Base-by-base conservation (phyloP, 2,797 vertebrate genomes). In the Centroberyx gerrardi region DNA sequence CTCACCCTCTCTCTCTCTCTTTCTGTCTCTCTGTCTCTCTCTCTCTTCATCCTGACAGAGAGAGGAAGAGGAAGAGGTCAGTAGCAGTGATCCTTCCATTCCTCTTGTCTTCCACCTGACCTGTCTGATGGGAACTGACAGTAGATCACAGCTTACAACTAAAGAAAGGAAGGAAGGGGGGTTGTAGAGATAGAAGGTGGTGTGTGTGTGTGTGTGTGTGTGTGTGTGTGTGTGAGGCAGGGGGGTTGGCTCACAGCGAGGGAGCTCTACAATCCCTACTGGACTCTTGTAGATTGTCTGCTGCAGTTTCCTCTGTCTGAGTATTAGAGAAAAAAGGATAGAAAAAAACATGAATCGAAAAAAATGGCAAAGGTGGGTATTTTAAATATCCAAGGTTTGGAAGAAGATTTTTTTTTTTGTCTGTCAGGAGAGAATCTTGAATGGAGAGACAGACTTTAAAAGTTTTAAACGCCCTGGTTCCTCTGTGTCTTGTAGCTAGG, bases 31-130 rank as follows among this genome's bases (percentile, higher is more conserved):
- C 18, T 27, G 27, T 33, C 28, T 58, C 27, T 15, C 12, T 38
- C 12, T 67, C 53, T 48, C 33, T 64, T 55, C n/a, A 0, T 29
- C 27, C 12, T 17, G 65, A 7, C 44, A 18, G 64, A 15, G 29
- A 71, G 15, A 68, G 53, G 22, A 58, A 14, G 44, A 74, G 38
- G 74, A 58, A n/a, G 61, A 78, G 65, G 84, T 80, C 77, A 68
- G 84, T 1, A 5, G 48, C 48, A 59, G 40, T 5, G 55, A 40
- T 58, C 31, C 38, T 38, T 33, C 51, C 54, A 42, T 62, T 88
- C 71, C 62, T 78, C 76, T 74, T 74, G 80, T 90, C 88, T 91
- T 91, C 82, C 82, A 81, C 42, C 78, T 83, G 81, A 91, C 72
- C 81, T 61, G 62, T 36, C 73, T 89, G 87, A 91, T 90, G 72